A percentile compares a stretch with the other conserved stretches of the same genome.
These are phyloP conservation scores for Morpho deidamia DNA, from an alignment of 2,888 invertebrate species.

Conservation along the genomic window DNA sequence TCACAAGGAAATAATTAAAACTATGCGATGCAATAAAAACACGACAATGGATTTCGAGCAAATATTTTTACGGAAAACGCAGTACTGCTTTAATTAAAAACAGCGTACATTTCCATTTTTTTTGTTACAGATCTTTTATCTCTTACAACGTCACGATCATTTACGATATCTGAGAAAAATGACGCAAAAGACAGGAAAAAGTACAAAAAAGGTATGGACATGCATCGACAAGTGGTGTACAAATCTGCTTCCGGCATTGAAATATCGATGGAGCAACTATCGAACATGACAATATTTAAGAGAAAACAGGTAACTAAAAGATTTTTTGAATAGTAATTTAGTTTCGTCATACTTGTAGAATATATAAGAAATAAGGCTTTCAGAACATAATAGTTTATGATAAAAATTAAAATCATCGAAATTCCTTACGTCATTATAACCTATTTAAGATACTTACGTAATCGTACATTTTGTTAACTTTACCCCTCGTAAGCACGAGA, in stretches of 20 bases:
- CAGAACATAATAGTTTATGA: too few relatives aligned
- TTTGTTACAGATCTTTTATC: slow-evolving; percentile 47
- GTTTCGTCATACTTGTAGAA: too few relatives aligned
- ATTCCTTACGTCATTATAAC: too few relatives aligned
- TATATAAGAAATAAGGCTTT: too few relatives aligned
- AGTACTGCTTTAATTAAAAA: background rate
- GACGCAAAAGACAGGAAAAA: slow-evolving; percentile 48
- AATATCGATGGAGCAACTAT: slow-evolving; percentile 81
- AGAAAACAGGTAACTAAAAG: slow-evolving; percentile 79
- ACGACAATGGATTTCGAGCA: too few relatives aligned
- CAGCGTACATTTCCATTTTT: background rate
- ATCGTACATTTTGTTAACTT: too few relatives aligned
- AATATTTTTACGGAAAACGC: background rate
- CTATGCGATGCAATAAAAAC: too few relatives aligned
- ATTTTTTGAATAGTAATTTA: too few relatives aligned
- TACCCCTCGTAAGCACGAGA: too few relatives aligned
- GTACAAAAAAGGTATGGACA: slow-evolving; percentile 50
- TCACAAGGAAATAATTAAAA: too few relatives aligned
- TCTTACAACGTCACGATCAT: slow-evolving; percentile 58
- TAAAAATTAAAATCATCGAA: too few relatives aligned
- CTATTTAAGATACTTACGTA: too few relatives aligned
- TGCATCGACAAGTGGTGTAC: slow-evolving; percentile 71
- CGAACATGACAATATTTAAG: slow-evolving; percentile 86
- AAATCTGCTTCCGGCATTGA: slow-evolving; percentile 79
- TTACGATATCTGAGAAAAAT: slow-evolving; percentile 62